Base-by-base conservation (phyloP, 92 coral and sea anemone species). In the Parazoanthus darwini region DNA sequence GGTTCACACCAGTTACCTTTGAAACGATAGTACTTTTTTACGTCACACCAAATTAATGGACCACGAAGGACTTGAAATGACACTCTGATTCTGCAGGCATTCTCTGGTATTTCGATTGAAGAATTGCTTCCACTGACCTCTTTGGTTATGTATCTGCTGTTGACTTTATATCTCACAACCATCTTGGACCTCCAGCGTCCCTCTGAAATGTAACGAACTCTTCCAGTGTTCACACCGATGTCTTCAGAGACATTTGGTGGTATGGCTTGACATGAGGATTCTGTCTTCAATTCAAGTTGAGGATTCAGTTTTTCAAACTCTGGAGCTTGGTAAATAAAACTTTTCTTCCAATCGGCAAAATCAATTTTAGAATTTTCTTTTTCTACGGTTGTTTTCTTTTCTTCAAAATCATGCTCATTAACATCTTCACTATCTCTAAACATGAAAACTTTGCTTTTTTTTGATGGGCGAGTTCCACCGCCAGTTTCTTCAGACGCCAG, bases 21-120 rank as follows among this genome's bases (percentile, higher is more conserved):
- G 44, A 38, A 13, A 43, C 89, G 82, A 35, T 86, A 63, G 33
- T 75, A 86, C 43, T 86, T 86, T 46, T 86, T 86, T 39, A 86
- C 82, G 46, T 86, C 76, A 51, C 89, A 86, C 89, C 82, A 86
- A 35, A 22, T 74, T 5, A 5, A 3, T 35, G 51, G 20, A 29
- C 74, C 42, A 35, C 89, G 82, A 63, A 23, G 20, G 25, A 71
- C 80, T 76, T 86, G 14, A 73, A 86, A 86, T 33, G 73, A 37
- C 42, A 86, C 81, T 74, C 29, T 22, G 50, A 86, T 51, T 29
- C 76, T 16, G 48, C 43, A 10, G 1, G 89, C 82, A 7, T 74
- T 22, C 22, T 29, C 89, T 26, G 89, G 89, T 43, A 86, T 42
- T 36, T 74, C 82, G 18, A 71, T 74, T 44, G 81, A 73, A 9